Base-by-base conservation (phyloP, 2,888 invertebrate species). In the Anticlea derivata region DNA sequence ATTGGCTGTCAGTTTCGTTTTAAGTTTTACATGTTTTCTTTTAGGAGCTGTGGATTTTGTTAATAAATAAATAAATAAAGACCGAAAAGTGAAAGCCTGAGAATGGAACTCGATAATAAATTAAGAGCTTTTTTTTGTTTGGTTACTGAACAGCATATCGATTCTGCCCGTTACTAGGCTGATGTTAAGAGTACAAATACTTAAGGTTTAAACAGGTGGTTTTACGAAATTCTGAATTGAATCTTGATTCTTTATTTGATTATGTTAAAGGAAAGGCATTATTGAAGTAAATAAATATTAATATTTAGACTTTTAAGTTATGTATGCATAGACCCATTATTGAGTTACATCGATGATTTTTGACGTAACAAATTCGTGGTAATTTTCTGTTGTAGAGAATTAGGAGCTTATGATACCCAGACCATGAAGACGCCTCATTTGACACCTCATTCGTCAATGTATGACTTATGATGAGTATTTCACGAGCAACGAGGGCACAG, bases 81-180 rank as follows among this genome's bases (percentile, higher is more conserved):
- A 61, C 56, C 50, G 60, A 68, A 74, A 77, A 80, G 80, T 76
- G 79, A 82, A 80, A 82, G 80, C 64, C 68, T 69, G 66, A 61
- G 70, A 74, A 73, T 68, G 61, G 56, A 63, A 55, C 53, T 61
- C 57, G 63, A 62, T 66, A 62, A 68, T 68, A 68, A 72, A 61
- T 66, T 58, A 61, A 64, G 58, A 47, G 60, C 51, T 51, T 65
- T n/a, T 65, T 68, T 65, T 68, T 61, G 37, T 55, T 50, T 54
- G 33, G 33, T 35, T 51, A 50, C 35, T 27, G 46, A 45, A 35
- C 43, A 44, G 24, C 35, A 46, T 40, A 53, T 46, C 30, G 37
- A 12, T 48, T 52, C 31, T 39, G 26, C 26, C 37, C 37, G 46
- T 58, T 56, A 52, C 54, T 46, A 31, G 48, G 45, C 52, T 29